Conservation (phyloP, 2,888 invertebrate genomes). For the Itoplectis maculator region DNA sequence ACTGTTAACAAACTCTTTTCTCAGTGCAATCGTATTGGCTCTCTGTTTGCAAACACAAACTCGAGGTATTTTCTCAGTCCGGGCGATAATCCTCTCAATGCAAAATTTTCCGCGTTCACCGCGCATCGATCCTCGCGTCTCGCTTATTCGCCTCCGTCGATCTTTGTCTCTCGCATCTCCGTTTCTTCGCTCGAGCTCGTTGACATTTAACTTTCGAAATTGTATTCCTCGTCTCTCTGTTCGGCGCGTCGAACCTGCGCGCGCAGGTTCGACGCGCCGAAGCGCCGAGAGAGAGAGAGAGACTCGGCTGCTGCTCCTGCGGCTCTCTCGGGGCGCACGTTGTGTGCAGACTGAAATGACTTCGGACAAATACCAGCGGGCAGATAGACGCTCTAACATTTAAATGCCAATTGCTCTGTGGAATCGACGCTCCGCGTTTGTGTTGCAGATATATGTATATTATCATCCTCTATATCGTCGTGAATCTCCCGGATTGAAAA, state of each 20-base stretch:
- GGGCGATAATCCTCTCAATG: constrained; percentile 20
- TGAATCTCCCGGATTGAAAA: constrained; percentile 28
- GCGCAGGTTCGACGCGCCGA: constrained; percentile 25
- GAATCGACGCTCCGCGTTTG: constrained; percentile 27
- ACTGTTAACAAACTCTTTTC: too few relatives aligned
- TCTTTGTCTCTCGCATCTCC: constrained; percentile 45
- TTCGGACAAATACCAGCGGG: constrained; percentile 79
- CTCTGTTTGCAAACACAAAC: too few relatives aligned
- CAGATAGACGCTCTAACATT: constrained; percentile 80
- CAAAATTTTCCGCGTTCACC: constrained; percentile 22
- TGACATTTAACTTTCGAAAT: constrained; percentile 83
- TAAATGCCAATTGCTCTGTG: constrained; percentile 80
- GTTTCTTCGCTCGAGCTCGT: constrained; percentile 69
- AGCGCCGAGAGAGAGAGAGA: constrained; percentile 50
- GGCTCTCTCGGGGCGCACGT: constrained; percentile 48
- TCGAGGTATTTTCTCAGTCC: too few relatives aligned
- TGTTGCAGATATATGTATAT: constrained; percentile 44
- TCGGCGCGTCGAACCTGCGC: background rate
- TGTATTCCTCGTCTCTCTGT: constrained; percentile 64
- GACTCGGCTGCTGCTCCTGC: constrained; percentile 55
- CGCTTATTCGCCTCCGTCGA: constrained; percentile 47
- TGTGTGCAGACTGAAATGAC: constrained; percentile 51
- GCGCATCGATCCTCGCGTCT: constrained; percentile 30
- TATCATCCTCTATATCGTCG: background rate
- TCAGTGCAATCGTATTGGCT: too few relatives aligned